A percentile compares a stretch with the other conserved stretches of the same genome.
Evolutionary conservation across 2,113 vertebrate species (phyloP).

Genomic region (Eira barbara): DNA sequence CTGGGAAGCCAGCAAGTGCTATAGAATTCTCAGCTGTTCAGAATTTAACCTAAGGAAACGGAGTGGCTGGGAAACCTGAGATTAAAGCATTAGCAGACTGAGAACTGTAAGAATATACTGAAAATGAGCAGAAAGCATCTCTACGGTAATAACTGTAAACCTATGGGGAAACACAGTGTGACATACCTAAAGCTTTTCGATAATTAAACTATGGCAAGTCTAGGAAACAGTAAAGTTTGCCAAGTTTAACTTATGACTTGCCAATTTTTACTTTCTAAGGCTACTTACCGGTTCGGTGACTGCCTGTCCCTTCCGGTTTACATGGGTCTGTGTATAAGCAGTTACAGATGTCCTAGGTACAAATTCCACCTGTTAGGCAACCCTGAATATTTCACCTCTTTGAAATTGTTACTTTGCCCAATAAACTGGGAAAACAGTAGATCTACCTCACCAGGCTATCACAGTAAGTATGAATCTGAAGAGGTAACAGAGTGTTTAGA

Average conservation of each 20-base stretch:
- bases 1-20: background rate
- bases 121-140: slow-evolving; percentile 19
- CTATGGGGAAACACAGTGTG: background rate
- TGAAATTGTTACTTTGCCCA: background rate
- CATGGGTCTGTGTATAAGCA: background rate
- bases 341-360: background rate
- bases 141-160: background rate
- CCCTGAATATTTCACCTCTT: background rate
- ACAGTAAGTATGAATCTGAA: background rate
- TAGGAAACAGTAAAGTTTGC: background rate
- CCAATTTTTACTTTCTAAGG: background rate
- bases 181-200: slow-evolving; percentile 29
- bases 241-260: slow-evolving; percentile 16
- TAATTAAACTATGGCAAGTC: slow-evolving; percentile 1
- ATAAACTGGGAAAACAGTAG: background rate
- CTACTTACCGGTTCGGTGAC: background rate
- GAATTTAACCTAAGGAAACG: slow-evolving; percentile 36
- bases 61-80: background rate
- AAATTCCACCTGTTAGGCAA: background rate
- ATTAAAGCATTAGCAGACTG: background rate
- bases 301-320: background rate
- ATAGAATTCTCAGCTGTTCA: background rate
- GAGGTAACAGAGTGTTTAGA: background rate
- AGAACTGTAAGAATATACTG: background rate
- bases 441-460: background rate